A percentile compares a stretch with the other conserved stretches of the same genome.
Evolutionary conservation across 1,140 invertebrate genomes (phyloP).

Genomic region (Pogonomyrmex barbatus): DNA sequence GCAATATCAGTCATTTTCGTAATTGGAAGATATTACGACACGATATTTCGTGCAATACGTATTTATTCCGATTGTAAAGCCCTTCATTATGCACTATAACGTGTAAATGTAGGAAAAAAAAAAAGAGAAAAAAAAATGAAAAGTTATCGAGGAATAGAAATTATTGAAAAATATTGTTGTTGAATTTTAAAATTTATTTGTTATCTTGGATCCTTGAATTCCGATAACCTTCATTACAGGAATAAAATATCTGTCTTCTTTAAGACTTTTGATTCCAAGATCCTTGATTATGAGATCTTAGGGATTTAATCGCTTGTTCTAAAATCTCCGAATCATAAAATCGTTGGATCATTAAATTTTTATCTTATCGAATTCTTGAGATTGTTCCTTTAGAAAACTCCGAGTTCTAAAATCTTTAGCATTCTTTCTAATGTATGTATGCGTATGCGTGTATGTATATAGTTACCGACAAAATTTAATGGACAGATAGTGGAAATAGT

Average conservation of each 20-base stretch:
- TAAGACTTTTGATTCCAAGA: slow-evolving; percentile 20
- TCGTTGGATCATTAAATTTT: slow-evolving; percentile 12
- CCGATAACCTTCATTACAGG: background rate
- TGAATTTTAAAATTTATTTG: background rate
- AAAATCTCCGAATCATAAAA: background rate
- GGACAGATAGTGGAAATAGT: too few relatives aligned
- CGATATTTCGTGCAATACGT: background rate
- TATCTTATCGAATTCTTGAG: slow-evolving; percentile 25
- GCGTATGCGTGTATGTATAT: too few relatives aligned
- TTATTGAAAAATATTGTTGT: background rate
- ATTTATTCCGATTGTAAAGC: background rate
- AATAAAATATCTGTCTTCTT: background rate
- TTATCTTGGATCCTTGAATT: slow-evolving; percentile 21
- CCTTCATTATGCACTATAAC: background rate
- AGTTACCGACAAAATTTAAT: too few relatives aligned
- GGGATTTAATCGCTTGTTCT: slow-evolving; percentile 9
- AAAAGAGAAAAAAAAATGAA: background rate
- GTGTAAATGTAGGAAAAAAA: too few relatives aligned
- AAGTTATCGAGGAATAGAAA: background rate
- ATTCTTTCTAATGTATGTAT: too few relatives aligned
- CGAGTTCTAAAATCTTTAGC: slow-evolving; percentile 4
- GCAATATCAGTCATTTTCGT: background rate
- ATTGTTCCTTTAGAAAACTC: background rate
- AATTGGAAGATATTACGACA: slow-evolving; percentile 3
- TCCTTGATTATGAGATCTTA: slow-evolving; percentile 22